Evolutionary conservation across 2,113 vertebrate species (phyloP).

Genomic region (Indicator indicator): DNA sequence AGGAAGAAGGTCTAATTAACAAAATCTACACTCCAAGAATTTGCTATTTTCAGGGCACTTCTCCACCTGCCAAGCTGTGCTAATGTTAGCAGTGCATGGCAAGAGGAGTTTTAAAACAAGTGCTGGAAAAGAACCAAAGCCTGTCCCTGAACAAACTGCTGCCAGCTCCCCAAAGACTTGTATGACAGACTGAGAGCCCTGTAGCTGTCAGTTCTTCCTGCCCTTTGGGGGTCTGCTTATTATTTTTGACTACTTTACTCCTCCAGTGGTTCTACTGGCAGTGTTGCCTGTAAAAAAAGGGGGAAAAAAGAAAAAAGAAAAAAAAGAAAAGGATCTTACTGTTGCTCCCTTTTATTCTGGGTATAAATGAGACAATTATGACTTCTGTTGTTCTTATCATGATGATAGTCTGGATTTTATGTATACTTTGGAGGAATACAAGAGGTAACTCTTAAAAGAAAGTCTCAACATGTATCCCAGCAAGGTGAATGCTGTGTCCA

Average conservation of each 20-base stretch:
- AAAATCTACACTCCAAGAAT: conserved; percentile 2
- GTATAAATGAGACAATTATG: background rate
- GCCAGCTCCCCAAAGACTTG: background rate
- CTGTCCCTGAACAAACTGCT: conserved; percentile 4
- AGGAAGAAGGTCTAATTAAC: conserved; percentile 15
- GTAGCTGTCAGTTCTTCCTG: conserved; percentile 8
- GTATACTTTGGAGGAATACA: background rate
- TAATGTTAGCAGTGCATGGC: background rate
- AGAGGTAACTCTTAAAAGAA: background rate
- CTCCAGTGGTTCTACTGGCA: background rate
- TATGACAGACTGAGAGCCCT: conserved; percentile 10
- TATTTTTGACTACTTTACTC: conserved; percentile 40
- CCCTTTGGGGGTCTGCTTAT: conserved; percentile 6
- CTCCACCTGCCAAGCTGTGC: conserved; percentile 55
- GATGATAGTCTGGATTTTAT: background rate
- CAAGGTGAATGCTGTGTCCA: background rate
- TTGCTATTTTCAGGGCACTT: background rate
- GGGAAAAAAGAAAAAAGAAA: background rate
- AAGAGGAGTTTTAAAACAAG: background rate
- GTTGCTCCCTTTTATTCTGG: background rate
- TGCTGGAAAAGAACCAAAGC: conserved; percentile 6
- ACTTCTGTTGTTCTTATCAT: background rate
- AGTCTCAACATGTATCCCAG: background rate
- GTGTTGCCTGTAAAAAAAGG: background rate
- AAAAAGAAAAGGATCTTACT: background rate